Conservation (phyloP, 1,140 invertebrate genomes). For the Zaprionus lachaisei region DNA sequence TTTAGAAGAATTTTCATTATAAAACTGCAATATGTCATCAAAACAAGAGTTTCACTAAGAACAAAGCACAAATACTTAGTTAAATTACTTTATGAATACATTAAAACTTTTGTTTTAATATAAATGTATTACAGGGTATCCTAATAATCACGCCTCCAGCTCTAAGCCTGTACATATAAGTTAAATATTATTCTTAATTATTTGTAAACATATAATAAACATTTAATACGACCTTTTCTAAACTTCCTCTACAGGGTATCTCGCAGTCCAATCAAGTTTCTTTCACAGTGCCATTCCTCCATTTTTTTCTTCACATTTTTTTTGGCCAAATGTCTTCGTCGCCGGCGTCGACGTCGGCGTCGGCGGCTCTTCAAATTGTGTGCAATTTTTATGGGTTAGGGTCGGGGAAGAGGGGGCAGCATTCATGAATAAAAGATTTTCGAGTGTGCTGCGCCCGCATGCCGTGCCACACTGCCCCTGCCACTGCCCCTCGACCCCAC, state of each 20-base stretch:
- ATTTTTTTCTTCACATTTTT: slow-evolving; percentile 22
- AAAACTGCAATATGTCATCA: too few relatives aligned
- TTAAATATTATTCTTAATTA: too few relatives aligned
- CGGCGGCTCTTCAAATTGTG: slow-evolving; percentile 71
- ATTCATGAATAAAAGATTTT: slow-evolving; percentile 83
- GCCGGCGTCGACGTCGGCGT: neutral
- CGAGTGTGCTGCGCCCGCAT: slow-evolving; percentile 40
- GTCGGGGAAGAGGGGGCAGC: neutral
- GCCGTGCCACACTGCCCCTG: neutral
- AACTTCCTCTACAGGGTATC: neutral
- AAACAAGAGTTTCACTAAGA: too few relatives aligned
- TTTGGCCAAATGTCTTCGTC: slow-evolving; percentile 66
- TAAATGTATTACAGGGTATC: too few relatives aligned
- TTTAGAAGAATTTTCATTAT: too few relatives aligned
- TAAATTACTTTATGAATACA: too few relatives aligned
- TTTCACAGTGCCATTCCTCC: slow-evolving; percentile 8
- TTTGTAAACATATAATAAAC: too few relatives aligned
- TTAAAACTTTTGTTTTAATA: too few relatives aligned
- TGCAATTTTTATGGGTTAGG: slow-evolving; percentile 72
- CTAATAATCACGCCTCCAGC: too few relatives aligned
- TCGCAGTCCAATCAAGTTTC: neutral
- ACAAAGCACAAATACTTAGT: too few relatives aligned
- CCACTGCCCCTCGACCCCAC: neutral
- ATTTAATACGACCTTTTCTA: too few relatives aligned
- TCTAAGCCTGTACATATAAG: too few relatives aligned